These are phyloP conservation scores for Phalloptychus januarius DNA, from an alignment of 2,797 vertebrate species.

Conservation along the genomic window DNA sequence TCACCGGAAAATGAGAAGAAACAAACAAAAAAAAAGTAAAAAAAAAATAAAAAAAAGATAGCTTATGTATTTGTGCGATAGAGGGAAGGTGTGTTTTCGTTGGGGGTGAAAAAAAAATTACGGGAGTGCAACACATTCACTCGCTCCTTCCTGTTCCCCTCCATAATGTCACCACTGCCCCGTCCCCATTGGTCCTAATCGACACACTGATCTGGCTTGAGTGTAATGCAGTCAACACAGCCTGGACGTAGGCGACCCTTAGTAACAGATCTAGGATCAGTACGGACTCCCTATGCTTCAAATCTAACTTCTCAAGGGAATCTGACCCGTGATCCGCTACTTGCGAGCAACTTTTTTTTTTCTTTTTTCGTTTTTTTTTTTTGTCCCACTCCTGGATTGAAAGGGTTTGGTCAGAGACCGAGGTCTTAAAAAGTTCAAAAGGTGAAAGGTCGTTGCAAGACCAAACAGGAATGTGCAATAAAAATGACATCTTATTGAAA, in stretches of 20 bases:
- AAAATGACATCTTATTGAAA: conserved; percentile 86
- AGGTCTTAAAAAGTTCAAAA: conserved; percentile 64
- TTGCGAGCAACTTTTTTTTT: conserved; percentile 40
- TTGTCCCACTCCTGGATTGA: conserved; percentile 54
- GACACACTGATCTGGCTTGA: conserved; percentile 53
- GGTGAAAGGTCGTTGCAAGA: conserved; percentile 80
- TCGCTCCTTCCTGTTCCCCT: conserved; percentile 50
- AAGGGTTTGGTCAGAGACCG: conserved; percentile 62
- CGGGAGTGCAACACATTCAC: conserved; percentile 37
- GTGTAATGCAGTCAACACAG: conserved; percentile 54
- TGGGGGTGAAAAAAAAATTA: conserved; percentile 33
- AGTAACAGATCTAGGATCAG: conserved; percentile 67
- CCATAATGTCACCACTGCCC: conserved; percentile 67
- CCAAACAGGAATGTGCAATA: conserved; percentile 90
- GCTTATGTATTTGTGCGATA: conserved; percentile 71
- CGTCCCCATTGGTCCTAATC: conserved; percentile 60
- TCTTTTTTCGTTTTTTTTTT: too few relatives aligned
- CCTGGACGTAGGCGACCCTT: conserved; percentile 50
- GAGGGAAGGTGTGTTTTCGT: conserved; percentile 60
- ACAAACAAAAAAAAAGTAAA: conserved; percentile 50
- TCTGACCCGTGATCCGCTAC: conserved; percentile 64
- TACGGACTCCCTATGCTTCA: conserved; percentile 57
- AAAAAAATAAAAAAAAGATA: conserved; percentile 47
- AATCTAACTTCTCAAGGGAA: conserved; percentile 57
- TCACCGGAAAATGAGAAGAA: conserved; percentile 73